Percentiles rank a stretch among this genome's conserved stretches.
Evolutionary conservation across 2,888 invertebrate species (phyloP).

Genomic region (Parapristionchus giblindavisi): DNA sequence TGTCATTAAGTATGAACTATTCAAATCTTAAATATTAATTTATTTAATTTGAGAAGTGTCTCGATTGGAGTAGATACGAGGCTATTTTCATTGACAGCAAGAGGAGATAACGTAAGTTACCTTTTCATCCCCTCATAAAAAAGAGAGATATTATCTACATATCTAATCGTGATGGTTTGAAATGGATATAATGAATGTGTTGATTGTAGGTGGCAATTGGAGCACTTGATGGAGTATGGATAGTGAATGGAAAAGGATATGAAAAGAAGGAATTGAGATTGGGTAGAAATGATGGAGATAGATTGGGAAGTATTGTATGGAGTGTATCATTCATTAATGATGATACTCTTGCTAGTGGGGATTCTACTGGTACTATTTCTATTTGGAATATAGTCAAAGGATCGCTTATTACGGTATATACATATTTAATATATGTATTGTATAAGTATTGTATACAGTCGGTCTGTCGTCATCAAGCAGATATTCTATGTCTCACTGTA

Average conservation of each 20-base stretch:
- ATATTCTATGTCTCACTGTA: slow-evolving; percentile 6
- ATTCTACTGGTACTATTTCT: slow-evolving; percentile 22
- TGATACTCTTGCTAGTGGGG: not conserved
- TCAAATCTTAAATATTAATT: too few species aligned
- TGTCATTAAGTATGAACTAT: slow-evolving; percentile 25
- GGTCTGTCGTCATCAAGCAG: slow-evolving; percentile 11
- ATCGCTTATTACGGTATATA: not conserved
- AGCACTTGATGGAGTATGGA: slow-evolving; percentile 16
- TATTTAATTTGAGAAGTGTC: too few species aligned
- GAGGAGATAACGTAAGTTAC: slow-evolving; percentile 16
- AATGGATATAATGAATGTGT: not conserved
- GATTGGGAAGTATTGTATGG: slow-evolving; percentile 28
- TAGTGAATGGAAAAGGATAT: not conserved
- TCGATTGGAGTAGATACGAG: slow-evolving; percentile 25
- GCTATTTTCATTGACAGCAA: slow-evolving; percentile 20
- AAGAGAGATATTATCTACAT: not conserved
- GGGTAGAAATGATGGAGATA: not conserved
- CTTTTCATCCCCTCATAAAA: too few species aligned
- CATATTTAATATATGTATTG: not conserved
- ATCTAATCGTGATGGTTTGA: not conserved
- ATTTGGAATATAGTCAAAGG: slow-evolving; percentile 20
- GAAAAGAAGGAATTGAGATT: slow-evolving; percentile 27
- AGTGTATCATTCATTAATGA: slow-evolving; percentile 14
- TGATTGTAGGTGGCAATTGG: slow-evolving; percentile 27
- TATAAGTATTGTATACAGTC: not conserved